Percentiles rank a stretch among this genome's conserved stretches.
Evolutionary conservation across 2,113 vertebrate genomes (phyloP).

Genomic region (Dissostichus mawsoni): DNA sequence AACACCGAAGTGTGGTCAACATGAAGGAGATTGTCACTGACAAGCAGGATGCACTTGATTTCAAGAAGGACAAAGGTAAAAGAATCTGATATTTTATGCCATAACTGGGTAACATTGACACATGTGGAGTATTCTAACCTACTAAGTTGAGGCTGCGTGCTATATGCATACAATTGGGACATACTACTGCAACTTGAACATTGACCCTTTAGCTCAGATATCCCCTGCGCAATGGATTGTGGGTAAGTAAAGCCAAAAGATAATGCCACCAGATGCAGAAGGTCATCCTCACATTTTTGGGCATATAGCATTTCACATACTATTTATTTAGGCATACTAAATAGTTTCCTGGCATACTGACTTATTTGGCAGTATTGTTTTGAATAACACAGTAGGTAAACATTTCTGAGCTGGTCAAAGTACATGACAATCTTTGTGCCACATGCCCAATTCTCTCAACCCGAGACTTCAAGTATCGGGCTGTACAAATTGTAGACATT

Average conservation of each 20-base stretch:
- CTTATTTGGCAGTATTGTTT: no score
- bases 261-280: no score
- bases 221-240: no score
- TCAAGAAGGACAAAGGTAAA: constrained; percentile 98
- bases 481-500: not conserved
- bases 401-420: not conserved
- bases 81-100: not conserved
- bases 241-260: no score
- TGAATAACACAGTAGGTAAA: not conserved
- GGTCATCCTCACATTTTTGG: no score
- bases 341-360: no score
- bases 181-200: no score
- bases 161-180: no score
- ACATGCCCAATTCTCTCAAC: not conserved
- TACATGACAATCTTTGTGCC: not conserved
- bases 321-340: no score
- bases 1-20: constrained; percentile 97
- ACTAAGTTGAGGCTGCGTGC: not conserved
- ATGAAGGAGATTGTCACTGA: constrained; percentile 99
- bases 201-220: no score
- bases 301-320: no score
- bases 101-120: not conserved
- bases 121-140: not conserved
- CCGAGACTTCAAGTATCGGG: not conserved
- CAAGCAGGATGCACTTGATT: constrained; percentile 98